Conservation (phyloP, 2,888 invertebrate genomes). For the Lasioglossum lativentre region DNA sequence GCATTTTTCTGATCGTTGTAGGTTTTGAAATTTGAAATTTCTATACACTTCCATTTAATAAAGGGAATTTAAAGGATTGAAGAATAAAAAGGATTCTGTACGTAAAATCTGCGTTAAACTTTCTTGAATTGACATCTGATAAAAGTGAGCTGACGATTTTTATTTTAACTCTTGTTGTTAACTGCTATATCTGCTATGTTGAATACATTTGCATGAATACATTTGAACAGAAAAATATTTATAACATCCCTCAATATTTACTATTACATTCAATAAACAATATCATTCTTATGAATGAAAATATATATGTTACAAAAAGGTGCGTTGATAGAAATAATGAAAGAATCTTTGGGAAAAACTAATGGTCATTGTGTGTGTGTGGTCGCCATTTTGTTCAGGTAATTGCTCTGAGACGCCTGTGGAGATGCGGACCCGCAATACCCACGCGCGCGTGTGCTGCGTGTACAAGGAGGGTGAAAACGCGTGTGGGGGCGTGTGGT, state of each 20-base stretch:
- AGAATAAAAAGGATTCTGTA: background rate
- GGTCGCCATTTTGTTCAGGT: conserved; percentile 45
- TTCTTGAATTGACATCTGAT: background rate
- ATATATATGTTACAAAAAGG: background rate
- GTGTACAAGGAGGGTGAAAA: conserved; percentile 31
- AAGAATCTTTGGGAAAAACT: background rate
- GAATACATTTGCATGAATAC: too few relatives aligned
- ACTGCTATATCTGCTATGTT: too few relatives aligned
- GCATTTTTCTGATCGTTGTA: background rate
- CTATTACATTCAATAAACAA: background rate
- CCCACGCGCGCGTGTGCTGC: conserved; percentile 34
- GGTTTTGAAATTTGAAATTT: background rate
- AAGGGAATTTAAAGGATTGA: background rate
- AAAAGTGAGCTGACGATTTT: background rate
- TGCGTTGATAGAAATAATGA: background rate
- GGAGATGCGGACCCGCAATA: conserved; percentile 26
- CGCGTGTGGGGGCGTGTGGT: conserved; percentile 38
- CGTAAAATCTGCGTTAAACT: background rate
- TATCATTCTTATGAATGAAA: background rate
- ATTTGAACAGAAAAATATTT: background rate
- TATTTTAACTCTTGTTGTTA: background rate
- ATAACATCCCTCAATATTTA: background rate
- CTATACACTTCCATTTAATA: background rate
- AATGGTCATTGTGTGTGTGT: conserved; percentile 28
- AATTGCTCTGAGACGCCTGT: conserved; percentile 45